Percentiles rank a stretch among this genome's conserved stretches.
Conservation (phyloP, 2,888 invertebrate species). For the Hemithea aestivaria region DNA sequence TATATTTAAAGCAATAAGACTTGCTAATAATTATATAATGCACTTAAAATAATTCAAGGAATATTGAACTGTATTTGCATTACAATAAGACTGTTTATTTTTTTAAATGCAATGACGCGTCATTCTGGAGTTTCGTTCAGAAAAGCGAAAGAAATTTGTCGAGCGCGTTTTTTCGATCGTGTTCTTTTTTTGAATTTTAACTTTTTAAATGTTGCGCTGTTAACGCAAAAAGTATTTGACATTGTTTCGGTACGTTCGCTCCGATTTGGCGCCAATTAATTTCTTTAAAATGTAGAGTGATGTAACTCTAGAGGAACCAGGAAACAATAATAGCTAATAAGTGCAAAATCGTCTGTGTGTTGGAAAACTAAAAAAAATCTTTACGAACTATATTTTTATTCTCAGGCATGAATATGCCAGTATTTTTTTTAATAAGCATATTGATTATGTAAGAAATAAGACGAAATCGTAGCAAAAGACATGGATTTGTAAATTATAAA, state of each 20-base stretch:
- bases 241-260: conserved; percentile 57
- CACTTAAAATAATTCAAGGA: not conserved
- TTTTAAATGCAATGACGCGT: conserved; percentile 13
- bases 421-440: too few relatives aligned
- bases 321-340: too few relatives aligned
- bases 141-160: conserved; percentile 74
- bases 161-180: conserved; percentile 48
- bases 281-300: conserved; percentile 32
- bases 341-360: too few relatives aligned
- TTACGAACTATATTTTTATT: too few relatives aligned
- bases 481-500: too few relatives aligned
- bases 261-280: conserved; percentile 70
- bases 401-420: too few relatives aligned
- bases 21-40: not conserved
- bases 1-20: not conserved
- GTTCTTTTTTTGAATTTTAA: conserved; percentile 34
- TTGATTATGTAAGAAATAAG: too few relatives aligned
- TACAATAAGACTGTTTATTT: not conserved
- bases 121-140: conserved; percentile 39
- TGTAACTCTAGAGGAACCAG: too few relatives aligned
- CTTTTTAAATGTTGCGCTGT: conserved; percentile 50
- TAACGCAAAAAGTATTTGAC: conserved; percentile 68
- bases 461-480: too few relatives aligned
- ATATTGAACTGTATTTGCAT: conserved; percentile 1
- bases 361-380: too few relatives aligned